Percentiles rank a stretch among this genome's conserved stretches.
Conservation (phyloP, 2,888 invertebrate species). For the Pterobdella sp. region DNA sequence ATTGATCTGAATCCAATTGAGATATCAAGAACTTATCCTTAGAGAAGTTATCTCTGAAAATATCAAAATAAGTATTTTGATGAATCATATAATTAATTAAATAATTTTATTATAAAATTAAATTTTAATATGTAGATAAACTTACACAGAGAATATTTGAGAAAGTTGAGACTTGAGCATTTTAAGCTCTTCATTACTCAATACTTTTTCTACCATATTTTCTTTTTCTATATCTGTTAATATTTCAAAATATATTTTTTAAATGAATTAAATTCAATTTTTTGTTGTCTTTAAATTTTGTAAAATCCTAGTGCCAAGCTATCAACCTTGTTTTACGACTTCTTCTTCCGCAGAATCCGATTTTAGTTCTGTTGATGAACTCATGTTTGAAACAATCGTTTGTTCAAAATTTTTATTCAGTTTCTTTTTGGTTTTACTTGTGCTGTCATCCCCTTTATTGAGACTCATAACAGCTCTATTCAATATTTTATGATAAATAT, state of each 20-base stretch:
- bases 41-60: slow-evolving; percentile 24
- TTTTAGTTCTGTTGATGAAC: not conserved
- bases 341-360: not conserved
- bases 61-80: not conserved
- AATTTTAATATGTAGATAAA: not conserved
- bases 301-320: not conserved
- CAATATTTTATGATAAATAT: not conserved
- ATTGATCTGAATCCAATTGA: slow-evolving; percentile 30
- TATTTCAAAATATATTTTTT: too few species aligned
- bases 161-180: too few species aligned
- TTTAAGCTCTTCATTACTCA: slow-evolving; percentile 19
- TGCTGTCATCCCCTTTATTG: slow-evolving; percentile 1
- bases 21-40: slow-evolving; percentile 30
- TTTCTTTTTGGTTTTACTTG: not conserved
- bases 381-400: not conserved
- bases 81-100: not conserved
- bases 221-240: too few species aligned
- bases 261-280: too few species aligned
- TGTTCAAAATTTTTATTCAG: not conserved
- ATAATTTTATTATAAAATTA: not conserved
- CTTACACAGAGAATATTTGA: slow-evolving; percentile 24
- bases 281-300: not conserved
- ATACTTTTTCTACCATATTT: too few species aligned
- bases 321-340: not conserved
- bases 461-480: not conserved